A percentile compares a stretch with the other conserved stretches of the same genome.
phyloP scores from a whole-genome alignment of 2,113 vertebrate species.

The Acanthisitta chloris region DNA sequence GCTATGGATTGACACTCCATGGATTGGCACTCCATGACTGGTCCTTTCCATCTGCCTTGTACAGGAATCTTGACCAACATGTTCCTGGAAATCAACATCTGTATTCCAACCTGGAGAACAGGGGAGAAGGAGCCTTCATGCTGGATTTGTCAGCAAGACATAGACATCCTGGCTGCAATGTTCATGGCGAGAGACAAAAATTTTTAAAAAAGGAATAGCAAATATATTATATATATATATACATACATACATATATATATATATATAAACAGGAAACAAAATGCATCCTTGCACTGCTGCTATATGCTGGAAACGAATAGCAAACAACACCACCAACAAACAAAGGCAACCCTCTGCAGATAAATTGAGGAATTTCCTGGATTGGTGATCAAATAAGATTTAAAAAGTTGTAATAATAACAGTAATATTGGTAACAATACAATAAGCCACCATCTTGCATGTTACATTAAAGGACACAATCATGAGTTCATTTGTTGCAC shows the following conservation, averaged over 20 bases:
- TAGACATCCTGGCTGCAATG: slow-evolving; percentile 69
- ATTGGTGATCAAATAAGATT: slow-evolving; percentile 56
- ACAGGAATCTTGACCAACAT: slow-evolving; percentile 80
- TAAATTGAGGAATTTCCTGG: slow-evolving; percentile 69
- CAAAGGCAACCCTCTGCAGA: slow-evolving; percentile 70
- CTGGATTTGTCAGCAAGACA: slow-evolving; percentile 72
- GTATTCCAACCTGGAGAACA: slow-evolving; percentile 69
- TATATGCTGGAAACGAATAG: slow-evolving; percentile 69
- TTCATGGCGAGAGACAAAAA: slow-evolving; percentile 73
- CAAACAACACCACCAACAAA: slow-evolving; percentile 63
- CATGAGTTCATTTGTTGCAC: slow-evolving; percentile 58
- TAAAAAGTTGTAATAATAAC: neutral
- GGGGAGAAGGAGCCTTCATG: slow-evolving; percentile 77
- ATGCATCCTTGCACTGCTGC: slow-evolving; percentile 78
- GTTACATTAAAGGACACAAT: slow-evolving; percentile 42
- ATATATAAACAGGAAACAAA: slow-evolving; percentile 76
- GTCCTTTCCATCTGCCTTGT: slow-evolving; percentile 11
- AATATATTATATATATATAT: slow-evolving; percentile 80
- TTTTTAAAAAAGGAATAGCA: slow-evolving; percentile 76
- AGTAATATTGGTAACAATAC: slow-evolving; percentile 14
- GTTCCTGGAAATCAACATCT: slow-evolving; percentile 57
- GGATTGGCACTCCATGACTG: neutral
- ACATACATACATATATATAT: slow-evolving; percentile 74
- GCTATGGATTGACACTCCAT: neutral
- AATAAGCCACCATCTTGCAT: slow-evolving; percentile 47